Evolutionary conservation across 2,797 vertebrate species (phyloP).

Genomic region (Ciconia nigra): DNA sequence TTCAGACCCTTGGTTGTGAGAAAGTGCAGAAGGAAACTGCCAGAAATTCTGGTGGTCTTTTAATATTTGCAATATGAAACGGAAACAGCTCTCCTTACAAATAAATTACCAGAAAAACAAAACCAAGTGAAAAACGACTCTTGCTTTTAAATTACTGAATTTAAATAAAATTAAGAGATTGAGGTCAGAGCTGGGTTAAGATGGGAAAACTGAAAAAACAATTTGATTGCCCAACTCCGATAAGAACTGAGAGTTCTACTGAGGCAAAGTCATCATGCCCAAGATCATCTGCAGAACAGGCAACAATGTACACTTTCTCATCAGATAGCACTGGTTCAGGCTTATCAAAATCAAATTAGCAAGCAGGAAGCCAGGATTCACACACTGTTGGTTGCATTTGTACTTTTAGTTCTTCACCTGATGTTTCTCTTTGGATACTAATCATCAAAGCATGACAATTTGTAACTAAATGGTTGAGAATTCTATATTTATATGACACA

Average conservation of each 20-base stretch:
- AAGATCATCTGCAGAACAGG: not conserved
- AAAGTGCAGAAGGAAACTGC: not conserved
- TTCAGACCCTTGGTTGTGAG: not conserved
- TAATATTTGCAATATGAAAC: not conserved
- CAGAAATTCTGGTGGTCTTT: not conserved
- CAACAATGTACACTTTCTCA: not conserved
- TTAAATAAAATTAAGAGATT: not conserved
- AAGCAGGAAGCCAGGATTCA: not conserved
- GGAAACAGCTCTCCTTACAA: not conserved
- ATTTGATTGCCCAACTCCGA: not conserved
- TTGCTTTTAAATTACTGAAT: not conserved
- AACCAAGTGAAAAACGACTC: not conserved
- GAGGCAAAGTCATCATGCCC: not conserved
- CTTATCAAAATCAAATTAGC: conserved; percentile 17
- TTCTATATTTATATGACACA: not conserved
- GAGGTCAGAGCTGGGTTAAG: not conserved
- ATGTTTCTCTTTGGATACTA: not conserved
- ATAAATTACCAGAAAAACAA: not conserved
- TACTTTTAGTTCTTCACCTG: not conserved
- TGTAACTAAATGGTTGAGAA: not conserved
- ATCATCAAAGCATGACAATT: not conserved
- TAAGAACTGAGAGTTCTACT: not conserved
- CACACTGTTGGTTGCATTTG: not conserved
- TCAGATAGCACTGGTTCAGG: not conserved
- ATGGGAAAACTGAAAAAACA: not conserved